Evolutionary conservation across 64 coral and sea anemone species (phyloP).

Genomic region (Porites australiensis): DNA sequence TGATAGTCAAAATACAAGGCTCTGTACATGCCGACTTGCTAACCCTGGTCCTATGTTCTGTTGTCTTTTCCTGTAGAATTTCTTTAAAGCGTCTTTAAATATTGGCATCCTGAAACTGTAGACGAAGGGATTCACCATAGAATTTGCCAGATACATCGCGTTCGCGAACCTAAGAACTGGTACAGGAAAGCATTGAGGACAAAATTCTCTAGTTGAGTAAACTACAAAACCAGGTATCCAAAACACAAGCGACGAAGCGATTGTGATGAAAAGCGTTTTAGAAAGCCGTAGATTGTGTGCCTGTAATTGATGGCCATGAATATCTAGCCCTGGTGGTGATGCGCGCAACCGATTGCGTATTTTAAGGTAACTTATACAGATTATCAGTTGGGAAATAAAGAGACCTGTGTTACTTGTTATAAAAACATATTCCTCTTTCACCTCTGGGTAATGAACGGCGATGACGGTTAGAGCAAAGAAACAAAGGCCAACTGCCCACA

Average conservation of each 20-base stretch:
- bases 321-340: neutral
- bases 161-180: neutral
- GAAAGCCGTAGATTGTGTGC: neutral
- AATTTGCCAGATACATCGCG: neutral
- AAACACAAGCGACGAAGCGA: neutral
- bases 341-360: neutral
- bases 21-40: too few relatives aligned
- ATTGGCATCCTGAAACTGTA: neutral
- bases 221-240: neutral
- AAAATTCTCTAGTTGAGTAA: neutral
- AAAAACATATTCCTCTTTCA: neutral
- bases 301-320: neutral
- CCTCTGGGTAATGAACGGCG: neutral
- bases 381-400: neutral
- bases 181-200: neutral
- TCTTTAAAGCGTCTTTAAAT: neutral
- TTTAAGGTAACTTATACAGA: neutral
- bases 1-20: too few relatives aligned
- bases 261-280: neutral
- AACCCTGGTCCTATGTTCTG: neutral
- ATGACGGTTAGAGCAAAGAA: neutral
- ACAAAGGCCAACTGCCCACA: neutral
- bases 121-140: neutral
- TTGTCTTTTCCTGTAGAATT: neutral
- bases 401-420: neutral